Base-by-base conservation (phyloP, 2,888 invertebrate genomes). In the Tyria jacobaeae region DNA sequence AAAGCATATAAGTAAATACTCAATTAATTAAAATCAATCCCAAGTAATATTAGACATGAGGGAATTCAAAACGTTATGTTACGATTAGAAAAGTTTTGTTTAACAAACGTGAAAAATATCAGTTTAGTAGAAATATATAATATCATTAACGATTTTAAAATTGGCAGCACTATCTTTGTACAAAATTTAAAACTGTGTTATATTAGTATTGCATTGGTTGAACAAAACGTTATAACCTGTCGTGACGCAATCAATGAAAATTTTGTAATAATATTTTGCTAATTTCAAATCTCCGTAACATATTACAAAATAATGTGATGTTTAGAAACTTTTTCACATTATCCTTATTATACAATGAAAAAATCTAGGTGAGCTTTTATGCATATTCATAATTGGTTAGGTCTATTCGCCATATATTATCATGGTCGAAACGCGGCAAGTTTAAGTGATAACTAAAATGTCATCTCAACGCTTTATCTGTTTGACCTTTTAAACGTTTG, bases 401-500 rank as follows among this genome's bases (percentile, higher is more conserved):
- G 62, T 66, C 48, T 66, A 55, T 12, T 5, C 53, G 14, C 65
- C 57, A 51, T 41, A n/a, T n/a, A n/a, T n/a, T n/a, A 52, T 54
- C 52, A 57, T n/a, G 57, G 51, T 24, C 50, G 12, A 27, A 14
- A 27, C 51, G 9, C 59, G 35, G 63, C 52, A 63, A 59, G 25
- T 39, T 57, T 52, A 58, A 73, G 66, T 70, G 69, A 69, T 64
- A 68, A 34, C 54, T 54, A 64, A 71, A 70, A 70, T 73, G 65
- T 71, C 68, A 68, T 47, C 39, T 50, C 24, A 48, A 62, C 60
- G 56, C 61, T 62, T 68, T 68, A 64, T 57, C 60, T 60, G 55
- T 63, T 66, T 76, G 73, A 75, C 81, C 76, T 79, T 78, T 79
- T 57, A 24, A 31, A 21, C 9, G 15, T 50, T 52, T 60, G 58